These are phyloP conservation scores for Ursus arctos DNA, from an alignment of 2,113 vertebrate genomes.

Conservation along the genomic window DNA sequence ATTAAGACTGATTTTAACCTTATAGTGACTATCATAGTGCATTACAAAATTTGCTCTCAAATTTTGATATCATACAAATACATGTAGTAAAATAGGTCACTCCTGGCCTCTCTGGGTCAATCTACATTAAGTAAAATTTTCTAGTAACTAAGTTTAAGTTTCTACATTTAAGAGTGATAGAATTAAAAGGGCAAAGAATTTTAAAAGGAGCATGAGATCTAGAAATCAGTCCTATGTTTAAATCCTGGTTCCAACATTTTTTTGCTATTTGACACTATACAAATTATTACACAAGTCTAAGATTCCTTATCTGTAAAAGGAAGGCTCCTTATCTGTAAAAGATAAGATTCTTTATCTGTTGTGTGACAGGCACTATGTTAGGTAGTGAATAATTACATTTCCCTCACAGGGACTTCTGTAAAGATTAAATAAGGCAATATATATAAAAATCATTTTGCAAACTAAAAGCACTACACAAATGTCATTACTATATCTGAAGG, in stretches of 20 bases:
- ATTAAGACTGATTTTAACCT: conserved; percentile 6
- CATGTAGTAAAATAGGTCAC: neutral
- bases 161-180: neutral
- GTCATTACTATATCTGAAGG: neutral
- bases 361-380: neutral
- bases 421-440: neutral
- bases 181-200: neutral
- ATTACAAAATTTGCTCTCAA: neutral
- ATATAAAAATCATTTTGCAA: neutral
- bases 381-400: neutral
- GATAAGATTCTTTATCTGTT: neutral
- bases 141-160: neutral
- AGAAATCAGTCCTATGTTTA: neutral
- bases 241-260: neutral
- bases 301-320: neutral
- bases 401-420: neutral
- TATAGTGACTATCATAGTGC: neutral
- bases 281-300: neutral
- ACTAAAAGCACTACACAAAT: conserved; percentile 22
- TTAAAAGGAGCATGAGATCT: neutral
- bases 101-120: neutral
- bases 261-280: neutral
- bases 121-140: neutral
- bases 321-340: neutral
- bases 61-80: neutral